Conservation (phyloP, 2,888 invertebrate species). For the Alloplasta piceator region DNA sequence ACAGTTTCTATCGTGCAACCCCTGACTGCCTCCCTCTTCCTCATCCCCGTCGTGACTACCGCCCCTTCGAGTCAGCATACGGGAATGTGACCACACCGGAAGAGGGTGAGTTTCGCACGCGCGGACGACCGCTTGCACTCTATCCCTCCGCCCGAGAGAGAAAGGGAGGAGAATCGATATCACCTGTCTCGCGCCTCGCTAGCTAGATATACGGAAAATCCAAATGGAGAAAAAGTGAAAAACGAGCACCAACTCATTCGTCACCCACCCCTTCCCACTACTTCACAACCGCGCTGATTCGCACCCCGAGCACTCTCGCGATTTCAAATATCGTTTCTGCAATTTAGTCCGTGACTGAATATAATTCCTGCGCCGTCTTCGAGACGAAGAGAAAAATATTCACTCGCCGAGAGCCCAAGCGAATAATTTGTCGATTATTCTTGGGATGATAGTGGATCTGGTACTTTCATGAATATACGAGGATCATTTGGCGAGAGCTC, state of each 20-base stretch:
- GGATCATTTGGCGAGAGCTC: too few species aligned
- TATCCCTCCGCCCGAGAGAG: slow-evolving; percentile 25
- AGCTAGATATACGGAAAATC: slow-evolving; percentile 45
- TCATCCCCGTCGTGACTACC: not conserved
- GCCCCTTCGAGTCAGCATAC: slow-evolving; percentile 7
- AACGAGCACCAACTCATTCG: slow-evolving; percentile 30
- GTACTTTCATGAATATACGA: too few species aligned
- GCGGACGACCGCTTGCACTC: slow-evolving; percentile 53
- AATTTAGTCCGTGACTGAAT: slow-evolving; percentile 62
- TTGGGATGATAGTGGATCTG: too few species aligned
- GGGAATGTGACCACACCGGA: slow-evolving; percentile 33
- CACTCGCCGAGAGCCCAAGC: too few species aligned
- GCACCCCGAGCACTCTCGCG: not conserved
- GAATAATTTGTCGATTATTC: too few species aligned
- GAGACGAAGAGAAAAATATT: too few species aligned
- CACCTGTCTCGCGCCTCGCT: slow-evolving; percentile 38
- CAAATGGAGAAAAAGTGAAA: not conserved
- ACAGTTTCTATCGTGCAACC: slow-evolving; percentile 11
- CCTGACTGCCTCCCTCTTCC: slow-evolving; percentile 10
- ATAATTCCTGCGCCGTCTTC: too few species aligned
- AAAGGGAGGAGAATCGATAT: slow-evolving; percentile 48
- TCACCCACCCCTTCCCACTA: slow-evolving; percentile 4
- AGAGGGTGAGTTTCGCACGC: slow-evolving; percentile 41
- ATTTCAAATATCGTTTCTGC: slow-evolving; percentile 72
- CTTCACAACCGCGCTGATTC: not conserved